A percentile compares a stretch with the other conserved stretches of the same genome.
Conservation (phyloP, 2,888 invertebrate species). For the Eudasyphora cyanicolor region DNA sequence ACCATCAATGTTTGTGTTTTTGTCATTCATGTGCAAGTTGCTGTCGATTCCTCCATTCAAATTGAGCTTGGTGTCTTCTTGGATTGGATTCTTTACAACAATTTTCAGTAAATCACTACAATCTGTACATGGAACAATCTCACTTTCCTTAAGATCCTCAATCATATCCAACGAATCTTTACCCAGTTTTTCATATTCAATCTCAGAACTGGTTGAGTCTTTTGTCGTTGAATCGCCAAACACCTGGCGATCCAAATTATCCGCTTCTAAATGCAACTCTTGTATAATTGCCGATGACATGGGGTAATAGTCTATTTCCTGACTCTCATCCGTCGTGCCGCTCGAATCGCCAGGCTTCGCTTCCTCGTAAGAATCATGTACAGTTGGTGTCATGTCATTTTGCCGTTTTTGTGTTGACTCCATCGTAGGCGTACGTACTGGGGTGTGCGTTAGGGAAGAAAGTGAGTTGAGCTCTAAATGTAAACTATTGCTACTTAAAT, state of each 20-base stretch:
- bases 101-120: slow-evolving; percentile 75
- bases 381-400: slow-evolving; percentile 67
- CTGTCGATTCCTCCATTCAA: slow-evolving; percentile 36
- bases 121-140: slow-evolving; percentile 76
- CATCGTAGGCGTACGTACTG: slow-evolving; percentile 65
- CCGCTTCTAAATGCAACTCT: slow-evolving; percentile 89
- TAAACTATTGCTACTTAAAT: slow-evolving; percentile 74
- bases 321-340: slow-evolving; percentile 89
- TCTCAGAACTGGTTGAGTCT: slow-evolving; percentile 67
- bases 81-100: too few species aligned
- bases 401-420: slow-evolving; percentile 69
- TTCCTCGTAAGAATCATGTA: slow-evolving; percentile 72
- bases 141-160: slow-evolving; percentile 77
- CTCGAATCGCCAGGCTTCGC: slow-evolving; percentile 73
- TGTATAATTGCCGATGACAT: slow-evolving; percentile 93
- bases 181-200: slow-evolving; percentile 77
- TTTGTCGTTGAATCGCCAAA: slow-evolving; percentile 82
- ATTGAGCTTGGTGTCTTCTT: neutral
- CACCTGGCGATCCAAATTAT: slow-evolving; percentile 91
- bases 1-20: neutral
- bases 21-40: slow-evolving; percentile 45
- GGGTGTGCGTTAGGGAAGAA: slow-evolving; percentile 63
- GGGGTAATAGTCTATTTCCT: slow-evolving; percentile 91
- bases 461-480: slow-evolving; percentile 73
- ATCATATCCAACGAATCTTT: slow-evolving; percentile 79